phyloP scores from a whole-genome alignment of 2,797 vertebrate species.

The Scleropages formosus region DNA sequence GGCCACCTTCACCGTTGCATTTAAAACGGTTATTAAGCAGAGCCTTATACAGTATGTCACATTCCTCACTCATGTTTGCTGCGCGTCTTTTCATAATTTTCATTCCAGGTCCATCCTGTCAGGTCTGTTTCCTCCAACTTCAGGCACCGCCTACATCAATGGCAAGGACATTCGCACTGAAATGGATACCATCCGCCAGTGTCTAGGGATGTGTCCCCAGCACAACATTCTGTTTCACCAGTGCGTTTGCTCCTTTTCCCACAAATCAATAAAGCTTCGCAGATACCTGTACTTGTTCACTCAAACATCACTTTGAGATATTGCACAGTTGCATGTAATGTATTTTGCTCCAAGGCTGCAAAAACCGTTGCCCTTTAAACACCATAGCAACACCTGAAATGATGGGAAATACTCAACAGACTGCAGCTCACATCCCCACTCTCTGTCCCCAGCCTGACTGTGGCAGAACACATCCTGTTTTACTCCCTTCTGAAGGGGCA shows the following conservation, averaged over 20 bases:
- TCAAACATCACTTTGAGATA: neutral
- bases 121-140: slow-evolving; percentile 86
- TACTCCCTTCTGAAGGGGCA: slow-evolving; percentile 89
- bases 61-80: no score
- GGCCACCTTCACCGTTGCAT: neutral
- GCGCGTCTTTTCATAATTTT: neutral
- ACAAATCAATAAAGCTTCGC: neutral
- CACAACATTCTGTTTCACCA: slow-evolving; percentile 92
- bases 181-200: slow-evolving; percentile 77
- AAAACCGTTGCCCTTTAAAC: no score
- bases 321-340: no score
- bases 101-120: slow-evolving; percentile 84
- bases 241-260: slow-evolving; percentile 67
- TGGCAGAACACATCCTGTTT: slow-evolving; percentile 93
- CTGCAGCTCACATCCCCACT: no score
- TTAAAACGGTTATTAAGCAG: neutral
- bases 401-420: no score
- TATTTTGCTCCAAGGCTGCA: no score
- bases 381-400: no score
- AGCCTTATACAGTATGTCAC: no score
- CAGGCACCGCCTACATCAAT: slow-evolving; percentile 84
- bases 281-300: no score
- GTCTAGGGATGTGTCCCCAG: slow-evolving; percentile 91
- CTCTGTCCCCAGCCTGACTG: slow-evolving; percentile 77
- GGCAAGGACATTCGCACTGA: slow-evolving; percentile 85